Conservation (phyloP, 2,797 vertebrate genomes). For the Muraenolepis orangiensis region DNA sequence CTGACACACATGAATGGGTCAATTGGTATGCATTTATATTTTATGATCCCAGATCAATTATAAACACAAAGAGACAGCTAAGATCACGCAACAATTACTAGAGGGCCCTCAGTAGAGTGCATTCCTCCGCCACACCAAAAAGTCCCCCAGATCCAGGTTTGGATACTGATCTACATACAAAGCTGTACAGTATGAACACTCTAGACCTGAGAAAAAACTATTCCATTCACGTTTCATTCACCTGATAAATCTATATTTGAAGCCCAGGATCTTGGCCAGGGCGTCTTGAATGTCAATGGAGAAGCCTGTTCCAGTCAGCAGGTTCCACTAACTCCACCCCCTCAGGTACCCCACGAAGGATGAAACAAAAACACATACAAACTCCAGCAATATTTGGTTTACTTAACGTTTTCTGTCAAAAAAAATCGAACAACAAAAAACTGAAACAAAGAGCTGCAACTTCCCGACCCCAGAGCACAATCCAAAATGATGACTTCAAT, state of each 20-base stretch:
- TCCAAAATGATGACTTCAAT: too few species aligned
- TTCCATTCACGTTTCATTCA: constrained; percentile 1
- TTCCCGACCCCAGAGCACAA: neutral
- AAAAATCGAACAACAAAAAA: too few species aligned
- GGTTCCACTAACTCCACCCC: neutral
- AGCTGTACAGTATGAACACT: neutral
- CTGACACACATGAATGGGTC: neutral
- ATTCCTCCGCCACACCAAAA: too few species aligned
- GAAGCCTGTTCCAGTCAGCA: constrained; percentile 73
- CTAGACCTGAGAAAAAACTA: too few species aligned
- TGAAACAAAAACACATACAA: neutral
- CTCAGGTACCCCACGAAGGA: neutral
- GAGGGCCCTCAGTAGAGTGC: too few species aligned
- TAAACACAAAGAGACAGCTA: neutral
- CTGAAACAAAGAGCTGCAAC: neutral
- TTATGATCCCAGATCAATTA: neutral
- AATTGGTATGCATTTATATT: neutral
- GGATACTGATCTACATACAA: too few species aligned
- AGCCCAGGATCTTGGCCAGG: constrained; percentile 89
- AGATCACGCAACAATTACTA: neutral
- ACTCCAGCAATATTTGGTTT: neutral
- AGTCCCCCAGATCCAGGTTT: too few species aligned
- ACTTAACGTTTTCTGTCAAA: neutral
- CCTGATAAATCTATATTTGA: constrained; percentile 97
- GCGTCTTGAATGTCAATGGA: constrained; percentile 95